Conservation (phyloP, 2,888 invertebrate genomes). For the Agrotis puta region DNA sequence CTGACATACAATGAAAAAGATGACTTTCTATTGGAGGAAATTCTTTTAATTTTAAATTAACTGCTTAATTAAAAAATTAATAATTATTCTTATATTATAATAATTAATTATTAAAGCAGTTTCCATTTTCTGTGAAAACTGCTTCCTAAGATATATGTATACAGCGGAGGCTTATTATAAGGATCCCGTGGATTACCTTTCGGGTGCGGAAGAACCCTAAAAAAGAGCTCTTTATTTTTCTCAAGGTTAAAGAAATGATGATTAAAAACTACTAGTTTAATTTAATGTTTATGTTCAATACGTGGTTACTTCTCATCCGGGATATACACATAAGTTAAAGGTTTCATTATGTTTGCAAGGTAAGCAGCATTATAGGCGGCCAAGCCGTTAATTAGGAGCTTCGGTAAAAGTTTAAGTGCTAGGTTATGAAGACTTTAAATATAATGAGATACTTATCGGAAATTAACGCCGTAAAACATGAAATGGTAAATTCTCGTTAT, state of each 20-base stretch:
- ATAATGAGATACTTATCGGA: slow-evolving; percentile 7
- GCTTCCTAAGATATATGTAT: too few species aligned
- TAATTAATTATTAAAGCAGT: too few species aligned
- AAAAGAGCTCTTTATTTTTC: slow-evolving; percentile 7
- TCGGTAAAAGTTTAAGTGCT: slow-evolving; percentile 14
- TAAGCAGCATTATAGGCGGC: slow-evolving; percentile 21
- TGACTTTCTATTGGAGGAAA: too few species aligned
- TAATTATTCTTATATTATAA: too few species aligned
- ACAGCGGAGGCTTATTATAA: too few species aligned
- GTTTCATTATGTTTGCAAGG: slow-evolving; percentile 33
- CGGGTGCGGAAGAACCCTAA: too few species aligned
- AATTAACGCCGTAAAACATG: not conserved
- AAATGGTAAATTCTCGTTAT: not conserved
- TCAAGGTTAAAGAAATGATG: slow-evolving; percentile 23
- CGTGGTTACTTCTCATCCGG: slow-evolving; percentile 36
- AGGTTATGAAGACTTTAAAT: slow-evolving; percentile 3
- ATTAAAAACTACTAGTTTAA: slow-evolving; percentile 30
- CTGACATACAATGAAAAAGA: too few species aligned
- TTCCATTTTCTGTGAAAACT: too few species aligned
- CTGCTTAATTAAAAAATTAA: too few species aligned
- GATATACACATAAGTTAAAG: not conserved
- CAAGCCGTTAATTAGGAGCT: slow-evolving; percentile 34
- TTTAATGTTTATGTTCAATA: slow-evolving; percentile 12
- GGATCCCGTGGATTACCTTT: too few species aligned
- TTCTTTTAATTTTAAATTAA: too few species aligned